Percentiles rank a stretch among this genome's conserved stretches.
Conservation (phyloP, 2,888 invertebrate species). For the Pyrochroa serraticornis region DNA sequence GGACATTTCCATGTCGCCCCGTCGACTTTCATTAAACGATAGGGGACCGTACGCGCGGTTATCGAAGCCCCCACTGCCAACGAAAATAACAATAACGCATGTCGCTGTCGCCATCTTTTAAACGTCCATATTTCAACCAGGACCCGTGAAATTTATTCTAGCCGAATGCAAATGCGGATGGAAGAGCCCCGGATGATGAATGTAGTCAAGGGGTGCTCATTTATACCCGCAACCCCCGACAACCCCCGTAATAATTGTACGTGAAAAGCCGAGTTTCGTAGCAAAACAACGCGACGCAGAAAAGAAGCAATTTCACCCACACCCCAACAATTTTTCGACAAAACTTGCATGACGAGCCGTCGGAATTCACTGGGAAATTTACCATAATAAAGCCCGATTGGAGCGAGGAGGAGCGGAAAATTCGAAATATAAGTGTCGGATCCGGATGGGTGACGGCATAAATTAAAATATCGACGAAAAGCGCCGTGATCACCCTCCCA, state of each 20-base stretch:
- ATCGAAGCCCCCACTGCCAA: neutral
- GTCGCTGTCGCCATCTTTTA: constrained; percentile 14
- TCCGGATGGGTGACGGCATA: neutral
- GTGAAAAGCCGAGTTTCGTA: neutral
- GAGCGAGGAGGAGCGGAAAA: too few relatives aligned
- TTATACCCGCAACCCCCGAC: constrained; percentile 11
- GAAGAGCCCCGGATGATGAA: constrained; percentile 15
- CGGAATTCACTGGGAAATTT: too few relatives aligned
- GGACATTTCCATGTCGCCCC: constrained; percentile 22
- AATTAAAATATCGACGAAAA: constrained; percentile 3
- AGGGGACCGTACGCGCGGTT: constrained; percentile 7
- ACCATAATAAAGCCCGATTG: too few relatives aligned
- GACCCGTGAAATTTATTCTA: constrained; percentile 22
- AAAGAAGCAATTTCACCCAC: constrained; percentile 1
- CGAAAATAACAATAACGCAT: constrained; percentile 17
- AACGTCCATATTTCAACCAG: constrained; percentile 20
- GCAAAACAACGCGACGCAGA: constrained; percentile 4
- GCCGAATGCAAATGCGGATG: constrained; percentile 17
- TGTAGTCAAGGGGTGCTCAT: constrained; percentile 13
- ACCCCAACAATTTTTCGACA: neutral
- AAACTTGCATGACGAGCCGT: neutral
- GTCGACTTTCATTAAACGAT: constrained; percentile 20
- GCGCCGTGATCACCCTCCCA: neutral
- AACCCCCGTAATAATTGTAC: constrained; percentile 14
- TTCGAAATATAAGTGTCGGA: too few relatives aligned